phyloP scores from a whole-genome alignment of 2,888 invertebrate genomes.

The Catocala fraxini region DNA sequence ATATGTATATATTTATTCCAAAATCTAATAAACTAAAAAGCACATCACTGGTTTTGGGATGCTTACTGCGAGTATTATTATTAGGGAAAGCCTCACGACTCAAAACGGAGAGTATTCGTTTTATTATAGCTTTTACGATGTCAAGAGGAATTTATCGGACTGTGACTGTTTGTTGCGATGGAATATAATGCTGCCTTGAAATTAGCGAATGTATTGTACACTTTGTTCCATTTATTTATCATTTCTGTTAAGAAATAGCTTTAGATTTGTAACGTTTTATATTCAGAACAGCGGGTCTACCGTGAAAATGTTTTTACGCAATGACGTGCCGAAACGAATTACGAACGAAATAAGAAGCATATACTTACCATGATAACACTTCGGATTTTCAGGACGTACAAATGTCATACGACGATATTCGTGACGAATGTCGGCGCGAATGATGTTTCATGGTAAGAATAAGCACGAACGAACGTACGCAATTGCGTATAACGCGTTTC shows the following conservation, averaged over 20 bases:
- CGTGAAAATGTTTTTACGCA: too few species aligned
- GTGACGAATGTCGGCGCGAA: too few species aligned
- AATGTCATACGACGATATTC: too few species aligned
- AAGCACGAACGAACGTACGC: too few species aligned
- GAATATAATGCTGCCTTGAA: conserved; percentile 40
- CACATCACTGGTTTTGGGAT: conserved; percentile 43
- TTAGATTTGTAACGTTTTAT: neutral
- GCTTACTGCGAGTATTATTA: conserved; percentile 48
- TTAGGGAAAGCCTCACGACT: conserved; percentile 39
- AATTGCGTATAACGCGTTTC: too few species aligned
- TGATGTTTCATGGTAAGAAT: too few species aligned
- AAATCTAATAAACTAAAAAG: neutral
- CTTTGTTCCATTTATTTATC: conserved; percentile 14
- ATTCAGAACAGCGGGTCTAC: neutral
- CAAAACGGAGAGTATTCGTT: conserved; percentile 43
- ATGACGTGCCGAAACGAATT: too few species aligned
- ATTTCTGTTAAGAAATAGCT: conserved; percentile 11
- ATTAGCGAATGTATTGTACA: conserved; percentile 30
- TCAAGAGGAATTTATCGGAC: conserved; percentile 50
- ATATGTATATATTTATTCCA: neutral
- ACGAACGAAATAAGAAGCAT: too few species aligned
- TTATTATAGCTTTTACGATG: conserved; percentile 53
- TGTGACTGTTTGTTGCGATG: conserved; percentile 39
- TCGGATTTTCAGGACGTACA: too few species aligned
- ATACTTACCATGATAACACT: too few species aligned